Evolutionary conservation across 2,113 vertebrate genomes (phyloP), one percentile per base, ranked within the genome.

Genomic region (Ochotona princeps): DNA sequence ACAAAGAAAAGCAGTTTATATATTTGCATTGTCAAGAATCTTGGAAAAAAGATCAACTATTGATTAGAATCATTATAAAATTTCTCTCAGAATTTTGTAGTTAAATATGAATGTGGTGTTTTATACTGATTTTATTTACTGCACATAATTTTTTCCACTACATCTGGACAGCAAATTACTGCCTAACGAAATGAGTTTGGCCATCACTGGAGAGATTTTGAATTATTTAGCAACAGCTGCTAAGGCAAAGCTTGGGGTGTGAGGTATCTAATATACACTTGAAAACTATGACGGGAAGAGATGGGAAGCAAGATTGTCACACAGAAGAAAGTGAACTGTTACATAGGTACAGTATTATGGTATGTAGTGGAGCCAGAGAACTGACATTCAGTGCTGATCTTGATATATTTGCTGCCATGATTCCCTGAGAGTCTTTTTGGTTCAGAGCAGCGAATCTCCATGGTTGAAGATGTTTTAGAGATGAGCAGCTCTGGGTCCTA

Each of bases 121-220:
- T 21, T 72, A 91, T 17, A 20, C 5, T 92, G 10, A 26, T 89
- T 89, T 67, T 61, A 79, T 87, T 83, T 89, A 65, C 28, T 83
- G 2, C 67, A 54, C 0, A 14, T 32, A 72, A 78, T 63, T 63
- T 44, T 47, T 66, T 1, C n/a, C 10, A 44, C 18, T n/a, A 25
- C 17, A 57, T 67, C 20, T 82, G 47, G 12, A n/a, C 15, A 82
- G n/a, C 23, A 15, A 92, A 49, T 83, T 88, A 72, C 7, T 78
- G 17, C 23, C 21, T 78, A 49, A 86, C 35, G 23, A 89, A 89
- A 69, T 5, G 18, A 66, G 25, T 61, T 72, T 63, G 32, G 7
- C 6, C 76, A 28, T 66, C 14, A 70, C 32, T 81, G 80, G 67
- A 70, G 89, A 89, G 49, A 75, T n/a, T 26, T 87, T 65, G 8